Evolutionary conservation across 2,113 vertebrate genomes (phyloP), one percentile per base, ranked within the genome.

Genomic region (Ochotona princeps): DNA sequence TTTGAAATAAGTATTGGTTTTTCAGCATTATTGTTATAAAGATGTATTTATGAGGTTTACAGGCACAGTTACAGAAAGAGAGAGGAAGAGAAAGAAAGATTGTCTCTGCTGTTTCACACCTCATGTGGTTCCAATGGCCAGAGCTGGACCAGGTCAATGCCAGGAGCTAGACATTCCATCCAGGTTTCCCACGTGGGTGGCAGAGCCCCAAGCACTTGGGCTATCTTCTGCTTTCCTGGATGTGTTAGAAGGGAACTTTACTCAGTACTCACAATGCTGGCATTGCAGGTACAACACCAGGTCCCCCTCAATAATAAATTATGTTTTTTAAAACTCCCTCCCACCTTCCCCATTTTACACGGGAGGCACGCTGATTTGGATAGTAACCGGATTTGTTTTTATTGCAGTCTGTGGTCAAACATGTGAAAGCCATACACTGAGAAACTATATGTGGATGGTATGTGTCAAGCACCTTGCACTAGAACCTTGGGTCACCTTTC

Each of bases 371-470:
- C 21, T 47, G n/a, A 44, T 75, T 91, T 30, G 79, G 60, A 51
- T 86, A 70, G 23, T 73, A 63, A 84, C 38, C 38, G 6, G 38
- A 44, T 44, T 44, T 44, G 38, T 72, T 94, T 49, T 81, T 82
- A 82, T 38, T 82, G 25, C 44, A 70, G 44, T 26, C 61, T 82
- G 2, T 70, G 35, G 20, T 90, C 35, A 84, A 49, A 74, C 89
- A 32, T 85, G 32, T 35, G 79, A 75, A 92, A 92, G 28, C 13
- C 44, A 12, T 73, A 87, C 61, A 47, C 89, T 66, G 76, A 95
- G 72, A 90, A 87, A 92, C 28, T 82, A 86, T 73, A 60, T 92
- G 82, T 70, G 83, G 90, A 49, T 81, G 23, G 12, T 73, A 54
- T 84, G 26, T 90, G 20, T 35, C 21, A 63, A 57, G 21, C 28